Evolutionary conservation across 2,888 invertebrate genomes (phyloP).

Genomic region (Acanthosoma haemorrhoidale): DNA sequence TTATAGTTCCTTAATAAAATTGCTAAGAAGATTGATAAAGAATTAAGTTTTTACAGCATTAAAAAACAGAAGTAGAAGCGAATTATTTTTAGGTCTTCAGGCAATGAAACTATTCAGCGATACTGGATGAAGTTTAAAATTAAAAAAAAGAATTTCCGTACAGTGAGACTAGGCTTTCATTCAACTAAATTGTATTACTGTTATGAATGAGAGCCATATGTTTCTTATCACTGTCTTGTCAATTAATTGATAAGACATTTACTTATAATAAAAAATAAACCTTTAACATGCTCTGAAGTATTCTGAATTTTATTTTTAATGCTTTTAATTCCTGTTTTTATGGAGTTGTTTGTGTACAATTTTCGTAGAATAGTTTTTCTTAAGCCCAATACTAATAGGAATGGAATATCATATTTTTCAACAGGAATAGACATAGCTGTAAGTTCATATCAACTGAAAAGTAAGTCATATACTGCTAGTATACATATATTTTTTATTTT

Average conservation of each 20-base stretch:
- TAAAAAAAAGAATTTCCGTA: too few species aligned
- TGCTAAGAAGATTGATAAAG: too few species aligned
- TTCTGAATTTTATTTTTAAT: background rate
- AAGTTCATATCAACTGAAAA: background rate
- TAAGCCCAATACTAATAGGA: background rate
- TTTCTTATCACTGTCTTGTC: background rate
- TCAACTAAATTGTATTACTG: too few species aligned
- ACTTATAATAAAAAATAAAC: background rate
- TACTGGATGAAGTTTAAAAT: too few species aligned
- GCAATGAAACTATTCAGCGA: too few species aligned
- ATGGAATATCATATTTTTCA: background rate
- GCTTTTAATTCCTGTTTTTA: background rate
- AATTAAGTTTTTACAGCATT: too few species aligned
- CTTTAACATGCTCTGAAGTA: background rate
- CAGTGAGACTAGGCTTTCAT: too few species aligned
- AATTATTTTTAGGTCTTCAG: too few species aligned
- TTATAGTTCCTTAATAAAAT: too few species aligned
- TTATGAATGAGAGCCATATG: background rate
- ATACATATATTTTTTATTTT: background rate
- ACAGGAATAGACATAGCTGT: background rate
- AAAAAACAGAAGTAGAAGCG: too few species aligned
- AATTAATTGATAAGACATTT: background rate
- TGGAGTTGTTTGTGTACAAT: background rate
- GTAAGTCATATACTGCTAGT: background rate
- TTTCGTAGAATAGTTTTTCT: background rate